These are phyloP conservation scores for Aegotheles bennettii DNA, from an alignment of 2,113 vertebrate species.

Conservation along the genomic window DNA sequence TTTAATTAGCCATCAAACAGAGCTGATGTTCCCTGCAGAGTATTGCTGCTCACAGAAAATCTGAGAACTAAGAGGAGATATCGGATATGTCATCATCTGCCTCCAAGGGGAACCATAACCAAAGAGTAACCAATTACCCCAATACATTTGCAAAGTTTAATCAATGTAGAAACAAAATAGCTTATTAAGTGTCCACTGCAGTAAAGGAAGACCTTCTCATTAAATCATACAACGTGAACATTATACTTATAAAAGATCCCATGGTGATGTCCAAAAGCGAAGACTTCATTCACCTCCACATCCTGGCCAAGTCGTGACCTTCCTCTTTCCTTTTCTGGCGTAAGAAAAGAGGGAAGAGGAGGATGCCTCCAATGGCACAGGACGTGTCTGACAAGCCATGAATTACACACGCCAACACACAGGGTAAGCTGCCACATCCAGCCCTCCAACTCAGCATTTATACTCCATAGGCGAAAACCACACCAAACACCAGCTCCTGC, in stretches of 20 bases:
- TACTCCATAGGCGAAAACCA: background rate
- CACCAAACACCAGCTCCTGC: background rate
- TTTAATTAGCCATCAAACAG: conserved; percentile 59
- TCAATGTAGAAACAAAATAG: background rate
- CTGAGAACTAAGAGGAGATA: background rate
- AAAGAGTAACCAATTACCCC: background rate
- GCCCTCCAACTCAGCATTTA: background rate
- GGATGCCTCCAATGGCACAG: background rate
- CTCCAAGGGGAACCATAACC: background rate
- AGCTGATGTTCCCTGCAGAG: background rate
- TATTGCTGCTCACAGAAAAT: conserved; percentile 9
- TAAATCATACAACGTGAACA: rapidly evolving
- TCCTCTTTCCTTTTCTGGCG: background rate
- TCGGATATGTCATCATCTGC: background rate
- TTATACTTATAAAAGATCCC: background rate
- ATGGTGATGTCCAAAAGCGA: background rate
- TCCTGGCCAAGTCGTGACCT: background rate
- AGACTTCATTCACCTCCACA: background rate
- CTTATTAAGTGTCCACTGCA: background rate
- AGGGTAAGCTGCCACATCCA: background rate
- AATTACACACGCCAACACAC: background rate
- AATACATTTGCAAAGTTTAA: background rate
- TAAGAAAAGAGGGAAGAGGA: background rate
- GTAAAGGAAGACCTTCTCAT: background rate
- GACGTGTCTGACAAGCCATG: background rate